phyloP scores from a whole-genome alignment of 2,888 invertebrate species.

The Herminia tarsipennalis region DNA sequence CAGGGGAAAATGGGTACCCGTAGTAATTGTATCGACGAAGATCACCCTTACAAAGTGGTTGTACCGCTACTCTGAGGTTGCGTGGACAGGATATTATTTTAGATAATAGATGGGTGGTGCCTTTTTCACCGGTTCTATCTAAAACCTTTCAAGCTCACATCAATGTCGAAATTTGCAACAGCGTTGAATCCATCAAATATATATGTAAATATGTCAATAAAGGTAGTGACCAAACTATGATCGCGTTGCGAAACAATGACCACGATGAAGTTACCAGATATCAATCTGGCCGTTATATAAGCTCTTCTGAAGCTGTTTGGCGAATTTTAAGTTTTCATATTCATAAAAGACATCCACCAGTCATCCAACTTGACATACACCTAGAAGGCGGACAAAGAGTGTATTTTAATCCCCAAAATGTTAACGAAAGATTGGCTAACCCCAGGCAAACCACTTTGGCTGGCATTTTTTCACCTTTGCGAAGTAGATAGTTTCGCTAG shows the following conservation, averaged over 20 bases:
- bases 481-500: too few species aligned
- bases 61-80: not conserved
- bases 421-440: too few species aligned
- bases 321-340: too few species aligned
- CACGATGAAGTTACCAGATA: not conserved
- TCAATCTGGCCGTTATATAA: not conserved
- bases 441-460: too few species aligned
- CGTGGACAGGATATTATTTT: not conserved
- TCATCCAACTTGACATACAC: too few species aligned
- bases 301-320: too few species aligned
- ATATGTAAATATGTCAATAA: constrained; percentile 1
- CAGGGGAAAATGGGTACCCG: not conserved
- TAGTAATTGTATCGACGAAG: not conserved
- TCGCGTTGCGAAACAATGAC: not conserved
- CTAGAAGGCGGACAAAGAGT: too few species aligned
- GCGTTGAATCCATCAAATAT: too few species aligned
- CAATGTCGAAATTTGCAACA: not conserved
- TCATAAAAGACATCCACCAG: too few species aligned
- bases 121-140: not conserved
- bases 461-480: too few species aligned
- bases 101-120: not conserved
- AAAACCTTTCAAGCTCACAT: not conserved
- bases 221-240: not conserved
- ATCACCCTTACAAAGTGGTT: not conserved
- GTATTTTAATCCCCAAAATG: too few species aligned